Percentiles rank a stretch among this genome's conserved stretches.
Evolutionary conservation across 2,888 invertebrate genomes (phyloP).

Genomic region (Cataglyphis albicans): DNA sequence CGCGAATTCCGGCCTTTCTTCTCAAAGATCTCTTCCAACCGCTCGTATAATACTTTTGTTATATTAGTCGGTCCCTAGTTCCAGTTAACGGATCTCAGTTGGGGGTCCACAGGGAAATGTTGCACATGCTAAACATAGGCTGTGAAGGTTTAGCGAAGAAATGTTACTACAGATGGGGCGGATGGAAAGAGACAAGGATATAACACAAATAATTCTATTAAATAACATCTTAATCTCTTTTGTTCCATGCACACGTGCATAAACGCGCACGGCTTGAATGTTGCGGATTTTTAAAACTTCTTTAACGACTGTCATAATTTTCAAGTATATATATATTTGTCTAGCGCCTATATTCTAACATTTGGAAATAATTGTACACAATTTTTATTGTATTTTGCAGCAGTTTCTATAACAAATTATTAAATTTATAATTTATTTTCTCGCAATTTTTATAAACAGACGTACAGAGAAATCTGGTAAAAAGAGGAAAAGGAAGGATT

Average conservation of each 20-base stretch:
- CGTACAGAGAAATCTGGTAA: background rate
- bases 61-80: background rate
- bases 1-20: constrained; percentile 34
- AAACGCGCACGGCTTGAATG: background rate
- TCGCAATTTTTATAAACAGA: background rate
- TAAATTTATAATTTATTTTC: background rate
- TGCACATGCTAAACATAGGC: background rate
- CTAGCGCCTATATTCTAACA: background rate
- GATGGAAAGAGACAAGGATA: background rate
- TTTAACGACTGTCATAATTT: background rate
- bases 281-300: background rate
- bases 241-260: background rate
- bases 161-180: background rate
- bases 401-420: background rate
- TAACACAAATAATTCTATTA: background rate
- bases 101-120: background rate
- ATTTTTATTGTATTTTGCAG: background rate
- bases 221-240: background rate
- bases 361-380: background rate
- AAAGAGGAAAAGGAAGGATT: background rate
- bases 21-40: background rate
- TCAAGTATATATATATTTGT: background rate
- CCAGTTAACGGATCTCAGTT: constrained; percentile 3
- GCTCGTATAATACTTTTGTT: constrained; percentile 19
- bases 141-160: background rate